These are phyloP conservation scores for Alsophila aescularia DNA, from an alignment of 2,888 invertebrate genomes.

Conservation along the genomic window DNA sequence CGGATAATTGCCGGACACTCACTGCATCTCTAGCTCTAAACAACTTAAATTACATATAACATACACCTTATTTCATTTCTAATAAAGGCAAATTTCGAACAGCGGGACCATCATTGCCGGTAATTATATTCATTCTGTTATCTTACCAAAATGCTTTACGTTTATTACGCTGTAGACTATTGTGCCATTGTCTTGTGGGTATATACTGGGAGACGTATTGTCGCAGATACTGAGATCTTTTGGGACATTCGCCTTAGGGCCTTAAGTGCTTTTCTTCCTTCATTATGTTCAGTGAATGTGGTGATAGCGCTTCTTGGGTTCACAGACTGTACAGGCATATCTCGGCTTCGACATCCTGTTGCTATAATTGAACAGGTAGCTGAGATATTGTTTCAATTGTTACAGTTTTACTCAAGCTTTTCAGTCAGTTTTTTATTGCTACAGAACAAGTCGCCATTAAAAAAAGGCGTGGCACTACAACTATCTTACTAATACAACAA, in stretches of 20 bases:
- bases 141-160: constrained; percentile 27
- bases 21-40: constrained; percentile 3
- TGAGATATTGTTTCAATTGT: no score
- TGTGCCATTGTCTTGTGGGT: constrained; percentile 24
- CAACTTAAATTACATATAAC: background rate
- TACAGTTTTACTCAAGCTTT: no score
- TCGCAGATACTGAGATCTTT: constrained; percentile 17
- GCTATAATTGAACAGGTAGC: no score
- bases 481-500: no score
- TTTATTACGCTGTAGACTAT: constrained; percentile 26
- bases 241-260: constrained; percentile 14
- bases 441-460: no score
- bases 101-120: constrained; percentile 13
- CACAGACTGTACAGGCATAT: no score
- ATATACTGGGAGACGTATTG: constrained; percentile 19
- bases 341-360: no score
- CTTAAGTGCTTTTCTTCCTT: constrained; percentile 19
- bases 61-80: constrained; percentile 1
- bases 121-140: constrained; percentile 29
- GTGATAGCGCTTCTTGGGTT: background rate
- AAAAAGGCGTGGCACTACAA: no score
- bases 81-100: constrained; percentile 15
- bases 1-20: background rate
- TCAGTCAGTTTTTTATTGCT: no score
- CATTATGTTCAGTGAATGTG: constrained; percentile 11